phyloP scores from a whole-genome alignment of 2,888 invertebrate genomes.

The Drosophila suboccidentalis region DNA sequence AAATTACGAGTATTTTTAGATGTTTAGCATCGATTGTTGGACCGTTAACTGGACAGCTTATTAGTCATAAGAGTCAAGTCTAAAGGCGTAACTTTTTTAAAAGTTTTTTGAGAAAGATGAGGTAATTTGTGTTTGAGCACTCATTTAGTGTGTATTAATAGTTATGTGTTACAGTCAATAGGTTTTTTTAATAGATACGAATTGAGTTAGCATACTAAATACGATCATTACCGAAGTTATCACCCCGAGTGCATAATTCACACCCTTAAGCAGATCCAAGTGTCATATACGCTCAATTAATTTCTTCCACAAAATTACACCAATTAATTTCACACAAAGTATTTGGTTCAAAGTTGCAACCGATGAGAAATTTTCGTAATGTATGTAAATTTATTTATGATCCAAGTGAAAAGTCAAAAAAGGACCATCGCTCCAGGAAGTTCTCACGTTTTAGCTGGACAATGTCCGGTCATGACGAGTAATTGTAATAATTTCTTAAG shows the following conservation, averaged over 20 bases:
- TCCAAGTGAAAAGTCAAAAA: slow-evolving; percentile 49
- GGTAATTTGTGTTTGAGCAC: slow-evolving; percentile 26
- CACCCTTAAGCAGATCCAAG: slow-evolving; percentile 49
- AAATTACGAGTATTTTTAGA: slow-evolving; percentile 55
- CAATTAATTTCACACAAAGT: slow-evolving; percentile 49
- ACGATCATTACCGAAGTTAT: slow-evolving; percentile 5
- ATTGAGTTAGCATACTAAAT: slow-evolving; percentile 9
- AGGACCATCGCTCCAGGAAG: slow-evolving; percentile 33
- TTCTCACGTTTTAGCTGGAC: slow-evolving; percentile 75
- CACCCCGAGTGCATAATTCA: slow-evolving; percentile 23
- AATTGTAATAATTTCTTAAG: slow-evolving; percentile 14
- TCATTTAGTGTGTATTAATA: not conserved
- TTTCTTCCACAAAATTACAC: slow-evolving; percentile 72
- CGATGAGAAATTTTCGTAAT: slow-evolving; percentile 40
- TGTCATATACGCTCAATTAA: slow-evolving; percentile 57
- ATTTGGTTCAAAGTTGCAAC: slow-evolving; percentile 23
- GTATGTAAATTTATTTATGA: slow-evolving; percentile 59
- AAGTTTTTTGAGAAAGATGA: slow-evolving; percentile 13
- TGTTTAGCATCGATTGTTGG: slow-evolving; percentile 51
- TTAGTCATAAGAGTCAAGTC: slow-evolving; percentile 28
- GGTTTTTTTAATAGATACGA: not conserved
- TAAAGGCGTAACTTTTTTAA: slow-evolving; percentile 16
- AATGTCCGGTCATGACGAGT: slow-evolving; percentile 60
- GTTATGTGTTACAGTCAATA: not conserved
- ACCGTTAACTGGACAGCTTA: slow-evolving; percentile 49